Conservation (phyloP, 2,888 invertebrate genomes). For the Epinotia nisella region DNA sequence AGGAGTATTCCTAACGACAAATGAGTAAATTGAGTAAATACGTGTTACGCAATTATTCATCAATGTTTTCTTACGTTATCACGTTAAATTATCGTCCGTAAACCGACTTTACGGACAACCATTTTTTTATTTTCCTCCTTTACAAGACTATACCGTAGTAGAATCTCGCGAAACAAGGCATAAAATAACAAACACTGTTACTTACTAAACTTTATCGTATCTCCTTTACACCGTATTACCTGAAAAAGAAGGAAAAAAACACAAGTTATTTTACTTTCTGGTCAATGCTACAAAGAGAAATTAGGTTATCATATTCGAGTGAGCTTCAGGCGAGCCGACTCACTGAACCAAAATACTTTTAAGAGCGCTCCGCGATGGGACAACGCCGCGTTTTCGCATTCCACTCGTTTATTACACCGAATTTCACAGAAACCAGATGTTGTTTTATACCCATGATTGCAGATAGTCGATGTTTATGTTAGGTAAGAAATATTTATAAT, state of each 20-base stretch:
- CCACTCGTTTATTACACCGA: constrained; percentile 12
- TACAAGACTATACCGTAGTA: background rate
- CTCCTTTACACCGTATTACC: constrained; percentile 9
- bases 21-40: too few species aligned
- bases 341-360: constrained; percentile 19
- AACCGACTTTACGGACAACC: too few species aligned
- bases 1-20: too few species aligned
- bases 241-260: constrained; percentile 18
- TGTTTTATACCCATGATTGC: background rate
- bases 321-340: constrained; percentile 9
- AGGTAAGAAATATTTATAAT: too few species aligned
- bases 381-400: constrained; percentile 3
- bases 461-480: background rate
- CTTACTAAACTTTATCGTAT: background rate
- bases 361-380: constrained; percentile 4
- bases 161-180: background rate
- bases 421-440: background rate
- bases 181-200: background rate
- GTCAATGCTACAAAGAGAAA: constrained; percentile 11
- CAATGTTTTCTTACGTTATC: too few species aligned
- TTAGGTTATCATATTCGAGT: constrained; percentile 27
- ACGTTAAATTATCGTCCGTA: too few species aligned
- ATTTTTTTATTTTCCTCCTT: background rate
- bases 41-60: too few species aligned
- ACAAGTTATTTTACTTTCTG: background rate